phyloP scores from a whole-genome alignment of 92 coral and sea anemone genomes.

The Epizoanthus ramosus region DNA sequence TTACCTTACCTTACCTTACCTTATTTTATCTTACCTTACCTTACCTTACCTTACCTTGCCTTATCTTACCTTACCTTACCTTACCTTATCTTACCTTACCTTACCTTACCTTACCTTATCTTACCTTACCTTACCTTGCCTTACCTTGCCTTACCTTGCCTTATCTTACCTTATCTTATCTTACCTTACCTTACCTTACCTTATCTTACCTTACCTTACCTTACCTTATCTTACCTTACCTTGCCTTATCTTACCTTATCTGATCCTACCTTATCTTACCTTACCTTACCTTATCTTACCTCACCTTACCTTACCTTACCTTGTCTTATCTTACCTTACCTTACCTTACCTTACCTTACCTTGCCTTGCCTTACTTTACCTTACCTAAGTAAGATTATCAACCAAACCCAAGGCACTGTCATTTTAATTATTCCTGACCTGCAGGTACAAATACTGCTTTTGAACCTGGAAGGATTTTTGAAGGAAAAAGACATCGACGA shows the following conservation, averaged over 20 bases:
- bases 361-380: not conserved
- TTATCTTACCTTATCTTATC: not conserved
- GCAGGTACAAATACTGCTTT: no score
- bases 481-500: no score
- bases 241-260: constrained; percentile 8
- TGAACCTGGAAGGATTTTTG: no score
- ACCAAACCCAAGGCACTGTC: no score
- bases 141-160: not conserved
- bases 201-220: not conserved
- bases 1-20: no score
- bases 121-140: not conserved
- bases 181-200: not conserved
- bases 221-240: not conserved
- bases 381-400: no score
- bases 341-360: not conserved
- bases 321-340: constrained; percentile 7
- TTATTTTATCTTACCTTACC: no score
- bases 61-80: constrained; percentile 5
- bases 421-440: no score
- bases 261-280: no score
- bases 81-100: constrained; percentile 13
- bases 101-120: not conserved
- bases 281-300: not conserved
- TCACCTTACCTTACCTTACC: constrained; percentile 1
- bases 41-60: no score